A percentile compares a stretch with the other conserved stretches of the same genome.
Evolutionary conservation across 1,140 invertebrate species (phyloP).

Genomic region (Gonioctena quinquepunctata): DNA sequence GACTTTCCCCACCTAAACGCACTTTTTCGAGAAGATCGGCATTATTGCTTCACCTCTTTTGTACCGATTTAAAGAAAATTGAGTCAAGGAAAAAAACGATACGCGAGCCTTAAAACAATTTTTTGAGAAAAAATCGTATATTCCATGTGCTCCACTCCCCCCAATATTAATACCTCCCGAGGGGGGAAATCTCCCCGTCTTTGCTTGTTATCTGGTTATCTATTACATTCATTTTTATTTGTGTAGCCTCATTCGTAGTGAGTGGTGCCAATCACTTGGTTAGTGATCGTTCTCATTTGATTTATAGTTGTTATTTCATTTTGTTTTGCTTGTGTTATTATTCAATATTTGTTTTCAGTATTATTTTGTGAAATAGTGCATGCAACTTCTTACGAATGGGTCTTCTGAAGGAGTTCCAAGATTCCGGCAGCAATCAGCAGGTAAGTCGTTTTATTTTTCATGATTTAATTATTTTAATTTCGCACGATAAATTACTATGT

Average conservation of each 20-base stretch:
- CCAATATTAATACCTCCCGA: background rate
- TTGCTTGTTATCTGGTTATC: background rate
- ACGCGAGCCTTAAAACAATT: too few relatives aligned
- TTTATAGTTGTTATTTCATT: background rate
- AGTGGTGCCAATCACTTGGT: background rate
- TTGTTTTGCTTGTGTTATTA: conserved; percentile 3
- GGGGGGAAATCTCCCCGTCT: background rate
- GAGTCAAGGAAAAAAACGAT: too few relatives aligned
- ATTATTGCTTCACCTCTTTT: background rate
- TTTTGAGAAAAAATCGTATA: background rate
- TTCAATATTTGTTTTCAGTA: conserved; percentile 14
- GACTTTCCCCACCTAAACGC: too few relatives aligned
- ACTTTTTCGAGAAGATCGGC: too few relatives aligned
- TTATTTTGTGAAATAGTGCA: conserved; percentile 15
- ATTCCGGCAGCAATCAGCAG: background rate
- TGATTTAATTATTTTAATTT: too few relatives aligned
- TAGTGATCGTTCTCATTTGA: background rate
- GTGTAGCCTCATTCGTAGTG: too few relatives aligned
- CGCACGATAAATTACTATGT: too few relatives aligned
- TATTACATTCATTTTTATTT: too few relatives aligned
- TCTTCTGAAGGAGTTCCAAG: background rate
- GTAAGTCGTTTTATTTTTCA: too few relatives aligned
- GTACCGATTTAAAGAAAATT: background rate
- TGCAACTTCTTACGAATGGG: conserved; percentile 7
- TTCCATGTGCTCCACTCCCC: background rate